Base-by-base conservation (phyloP, 2,888 invertebrate species). In the Agriopis marginaria region DNA sequence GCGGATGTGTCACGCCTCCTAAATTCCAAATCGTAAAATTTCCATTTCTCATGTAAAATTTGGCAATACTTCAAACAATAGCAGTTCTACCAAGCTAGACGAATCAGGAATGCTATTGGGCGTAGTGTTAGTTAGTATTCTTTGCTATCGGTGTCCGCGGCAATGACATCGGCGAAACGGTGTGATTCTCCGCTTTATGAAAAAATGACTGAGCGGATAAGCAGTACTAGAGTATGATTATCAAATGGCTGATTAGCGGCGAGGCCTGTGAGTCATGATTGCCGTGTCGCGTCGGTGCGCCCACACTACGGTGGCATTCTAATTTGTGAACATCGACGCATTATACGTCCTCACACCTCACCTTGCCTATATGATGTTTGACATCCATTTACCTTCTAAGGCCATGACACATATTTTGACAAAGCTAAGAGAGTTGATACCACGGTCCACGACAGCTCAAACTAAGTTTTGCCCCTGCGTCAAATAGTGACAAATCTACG, bases 321-420 rank as follows among this genome's bases (percentile, higher is more conserved):
- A 75, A 72, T 72, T 69, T 54, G 70, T 66, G 58, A 68, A 60
- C 71, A 68, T 62, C 66, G 69, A 65, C 68, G 67, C 73, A 76
- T 69, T 78, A 72, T 75, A 77, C 81, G 81, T 82, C 79, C 80
- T 81, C 80, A 79, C 76, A 68, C 58, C 75, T 85, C 78, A 80
- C 85, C 84, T 85, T 83, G 82, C 72, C 72, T 72, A 77, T 72
- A 77, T 73, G 76, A 79, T 59, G 39, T 78, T 80, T 81, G 74
- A 80, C 77, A 76, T 81, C 80, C 79, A 82, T 76, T 58, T 58
- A 58, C 58, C 58, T 45, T 47, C n/a, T 45, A 32, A 58, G n/a
- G 42, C 58, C 45, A n/a, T 47, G 45, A 58, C 58, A 58, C 32
- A 47, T 56, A 56, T 32, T 58, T 14, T 6, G 40, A 6, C 9